Evolutionary conservation across 2,888 invertebrate genomes (phyloP), one percentile per base, ranked within the genome.

Genomic region (Pseudolycoriella hygida): DNA sequence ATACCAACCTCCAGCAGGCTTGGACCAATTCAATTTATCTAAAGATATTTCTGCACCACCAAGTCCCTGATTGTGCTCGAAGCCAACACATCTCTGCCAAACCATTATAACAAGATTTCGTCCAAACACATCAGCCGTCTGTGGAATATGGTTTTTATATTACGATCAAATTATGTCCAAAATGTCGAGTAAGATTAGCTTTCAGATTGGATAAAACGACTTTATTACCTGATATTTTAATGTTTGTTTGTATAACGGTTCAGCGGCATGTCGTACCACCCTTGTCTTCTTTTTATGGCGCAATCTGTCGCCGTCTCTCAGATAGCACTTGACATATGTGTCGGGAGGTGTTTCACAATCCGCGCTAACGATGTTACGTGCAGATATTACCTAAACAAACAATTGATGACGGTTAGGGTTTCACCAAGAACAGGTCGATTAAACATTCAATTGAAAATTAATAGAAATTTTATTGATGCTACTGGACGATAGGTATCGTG

Each of bases 251-350:
- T 82, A 93, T 56, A 83, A 76, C 4, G 92, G 92, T 59, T 87
- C 85, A 46, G 77, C 77, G 43, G 80, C 80, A 57, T 84, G 84
- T 45, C 84, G 75, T 17, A 84, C 73, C 20, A 89, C 81, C 40
- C 86, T 74, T 2, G 92, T 93, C 66, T 93, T 93, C 58, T 88
- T 81, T 67, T 92, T 92, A 63, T 89, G 87, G 48, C 90, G 69
- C 76, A 87, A 80, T 52, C 85, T 79, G 51, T 87, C 87, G 18
- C 86, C 86, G 59, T 90, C 89, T 47, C 87, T 79, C 48, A 92
- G 71, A 61, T 90, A 92, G 52, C 89, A 92, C 67, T 93, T 92
- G 45, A 92, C 89, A 67, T 93, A 93, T 17, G 90, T 92, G 61
- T 93, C 92, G 60, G 79, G 72, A 53, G 79, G 77, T 44, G 79